phyloP scores from a whole-genome alignment of 64 coral and sea anemone species.

The Montipora efflorescens region DNA sequence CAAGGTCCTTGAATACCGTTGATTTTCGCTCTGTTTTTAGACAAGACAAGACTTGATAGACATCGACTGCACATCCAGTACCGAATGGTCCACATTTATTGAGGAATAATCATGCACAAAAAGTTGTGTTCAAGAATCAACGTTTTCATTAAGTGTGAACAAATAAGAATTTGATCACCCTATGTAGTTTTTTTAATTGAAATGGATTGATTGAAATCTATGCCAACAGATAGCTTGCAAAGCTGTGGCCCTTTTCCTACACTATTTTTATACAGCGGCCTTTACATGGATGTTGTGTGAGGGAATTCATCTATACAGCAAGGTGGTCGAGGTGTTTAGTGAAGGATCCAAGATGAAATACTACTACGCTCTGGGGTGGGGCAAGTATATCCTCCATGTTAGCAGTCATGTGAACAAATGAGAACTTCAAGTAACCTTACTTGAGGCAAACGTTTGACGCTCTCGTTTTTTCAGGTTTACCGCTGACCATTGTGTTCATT shows the following conservation, averaged over 20 bases:
- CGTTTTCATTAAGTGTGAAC: no score
- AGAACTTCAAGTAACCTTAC: no score
- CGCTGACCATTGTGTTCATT: slow-evolving; percentile 83
- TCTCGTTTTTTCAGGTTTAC: slow-evolving; percentile 49
- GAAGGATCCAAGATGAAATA: slow-evolving; percentile 96
- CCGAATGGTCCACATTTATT: no score
- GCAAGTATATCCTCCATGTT: slow-evolving; percentile 28
- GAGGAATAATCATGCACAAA: no score
- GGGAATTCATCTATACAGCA: slow-evolving; percentile 92
- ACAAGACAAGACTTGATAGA: no score
- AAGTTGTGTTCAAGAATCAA: no score
- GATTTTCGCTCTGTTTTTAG: no score
- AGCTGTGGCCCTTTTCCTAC: slow-evolving; percentile 80
- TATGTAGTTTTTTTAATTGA: not conserved
- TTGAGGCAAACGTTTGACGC: no score
- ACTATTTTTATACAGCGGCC: slow-evolving; percentile 93
- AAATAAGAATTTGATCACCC: no score
- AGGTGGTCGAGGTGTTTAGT: slow-evolving; percentile 90
- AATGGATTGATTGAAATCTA: not conserved
- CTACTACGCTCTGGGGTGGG: slow-evolving; percentile 92
- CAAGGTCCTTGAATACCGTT: no score
- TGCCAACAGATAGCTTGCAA: slow-evolving; percentile 78
- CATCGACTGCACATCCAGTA: no score
- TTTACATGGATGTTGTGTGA: slow-evolving; percentile 94
- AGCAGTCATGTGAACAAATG: no score